phyloP scores from a whole-genome alignment of 2,113 vertebrate genomes.

The Nycticebus coucang region DNA sequence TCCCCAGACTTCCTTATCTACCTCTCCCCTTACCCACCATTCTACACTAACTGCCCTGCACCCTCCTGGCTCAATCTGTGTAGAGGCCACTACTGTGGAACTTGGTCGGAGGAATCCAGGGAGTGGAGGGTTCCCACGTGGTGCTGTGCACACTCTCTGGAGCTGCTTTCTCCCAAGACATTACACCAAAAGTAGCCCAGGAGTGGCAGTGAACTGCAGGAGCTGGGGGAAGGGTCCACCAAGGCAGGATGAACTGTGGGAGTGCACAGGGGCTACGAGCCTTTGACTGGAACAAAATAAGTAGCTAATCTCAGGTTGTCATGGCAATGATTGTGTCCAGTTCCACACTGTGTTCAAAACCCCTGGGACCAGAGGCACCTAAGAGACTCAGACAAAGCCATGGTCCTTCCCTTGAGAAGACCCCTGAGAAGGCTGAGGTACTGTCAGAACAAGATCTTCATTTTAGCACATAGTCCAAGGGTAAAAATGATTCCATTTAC shows the following conservation, averaged over 20 bases:
- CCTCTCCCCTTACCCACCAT: background rate
- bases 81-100: background rate
- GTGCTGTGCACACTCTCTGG: background rate
- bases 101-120: background rate
- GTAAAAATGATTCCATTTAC: background rate
- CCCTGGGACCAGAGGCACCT: background rate
- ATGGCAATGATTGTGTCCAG: constrained; percentile 69
- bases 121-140: fast-evolving
- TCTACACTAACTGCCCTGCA: background rate
- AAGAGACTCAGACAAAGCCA: background rate
- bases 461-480: background rate
- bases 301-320: constrained; percentile 72
- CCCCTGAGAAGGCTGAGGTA: background rate
- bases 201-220: background rate
- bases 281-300: constrained; percentile 54
- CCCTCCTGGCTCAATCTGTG: background rate
- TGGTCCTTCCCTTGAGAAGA: background rate
- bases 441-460: background rate
- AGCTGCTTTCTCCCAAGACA: background rate
- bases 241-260: background rate
- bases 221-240: background rate
- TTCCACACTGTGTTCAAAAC: constrained; percentile 61
- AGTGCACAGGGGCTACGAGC: constrained; percentile 53
- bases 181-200: background rate
- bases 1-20: background rate